A percentile compares a stretch with the other conserved stretches of the same genome.
These are phyloP conservation scores for Himalopsyche phryganea DNA, from an alignment of 1,140 invertebrate species.

Conservation along the genomic window DNA sequence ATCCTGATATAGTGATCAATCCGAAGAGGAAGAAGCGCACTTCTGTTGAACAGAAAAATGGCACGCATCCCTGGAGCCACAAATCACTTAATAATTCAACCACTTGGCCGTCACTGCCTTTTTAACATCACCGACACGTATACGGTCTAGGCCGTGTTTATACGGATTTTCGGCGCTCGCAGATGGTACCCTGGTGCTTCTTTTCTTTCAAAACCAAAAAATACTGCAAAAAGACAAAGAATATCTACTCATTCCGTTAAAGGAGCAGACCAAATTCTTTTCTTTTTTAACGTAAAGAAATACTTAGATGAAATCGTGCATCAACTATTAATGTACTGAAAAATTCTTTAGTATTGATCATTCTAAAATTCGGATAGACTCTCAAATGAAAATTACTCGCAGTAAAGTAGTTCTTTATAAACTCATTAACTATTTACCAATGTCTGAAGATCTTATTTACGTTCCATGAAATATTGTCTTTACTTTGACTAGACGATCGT, in stretches of 20 bases:
- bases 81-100: conserved; percentile 27
- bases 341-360: no score
- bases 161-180: background rate
- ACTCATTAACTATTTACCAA: no score
- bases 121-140: conserved; percentile 17
- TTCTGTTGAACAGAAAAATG: conserved; percentile 2
- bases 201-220: background rate
- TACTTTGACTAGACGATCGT: no score
- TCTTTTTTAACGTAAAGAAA: background rate
- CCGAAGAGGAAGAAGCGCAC: background rate
- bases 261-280: background rate
- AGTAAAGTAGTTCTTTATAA: no score
- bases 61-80: conserved; percentile 7
- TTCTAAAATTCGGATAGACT: no score
- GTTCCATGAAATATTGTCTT: no score
- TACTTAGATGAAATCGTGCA: background rate
- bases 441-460: no score
- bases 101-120: conserved; percentile 4
- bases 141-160: background rate
- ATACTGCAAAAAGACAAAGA: background rate
- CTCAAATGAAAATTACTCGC: no score
- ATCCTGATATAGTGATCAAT: background rate
- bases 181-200: background rate
- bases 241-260: background rate
- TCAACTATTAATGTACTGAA: no score